Base-by-base conservation (phyloP, 1,140 invertebrate genomes). In the Bombus turneri region DNA sequence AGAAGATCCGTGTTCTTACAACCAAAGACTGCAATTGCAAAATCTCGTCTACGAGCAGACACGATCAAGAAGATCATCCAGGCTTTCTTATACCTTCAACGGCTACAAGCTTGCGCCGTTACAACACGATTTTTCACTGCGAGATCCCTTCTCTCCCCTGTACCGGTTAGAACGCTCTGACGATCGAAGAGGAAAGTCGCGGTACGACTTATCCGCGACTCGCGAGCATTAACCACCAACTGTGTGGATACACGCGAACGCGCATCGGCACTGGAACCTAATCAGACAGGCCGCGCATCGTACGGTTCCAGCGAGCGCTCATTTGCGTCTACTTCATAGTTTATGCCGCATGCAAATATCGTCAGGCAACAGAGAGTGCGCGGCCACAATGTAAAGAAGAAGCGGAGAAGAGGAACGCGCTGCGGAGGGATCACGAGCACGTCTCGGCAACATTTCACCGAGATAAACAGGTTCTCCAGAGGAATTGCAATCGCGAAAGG, bases 391-490 rank as follows among this genome's bases (percentile, higher is more conserved):
- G 47, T 41, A n/a, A 39, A 37, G 37, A 77, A n/a, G 75, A 10
- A 37, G 39, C 13, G 76, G n/a, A 28, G 22, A 6, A 18, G 22
- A n/a, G 34, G 31, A 31, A 39, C n/a, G 12, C 22, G 8, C 43
- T 53, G 43, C 66, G 80, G 64, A 82, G 89, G 86, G 83, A 87
- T 90, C 89, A 62, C 86, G 85, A 86, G 72, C 87, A 81, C 81
- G 87, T 86, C 43, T 57, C 80, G 80, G 72, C 86, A 73, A 87
- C 81, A 90, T 90, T 88, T 90, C 83, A 89, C 68, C 74, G 80
- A 81, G 81, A 84, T 87, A 91, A 90, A 90, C 89, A 90, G 89
- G 83, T 90, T 91, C 85, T 83, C 83, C 53, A 43, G 83, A 81
- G 81, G 77, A 86, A 81, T 88, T 80, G 86, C 86, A 81, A 81